phyloP scores from a whole-genome alignment of 2,797 vertebrate species.

The Diplodus sargus region DNA sequence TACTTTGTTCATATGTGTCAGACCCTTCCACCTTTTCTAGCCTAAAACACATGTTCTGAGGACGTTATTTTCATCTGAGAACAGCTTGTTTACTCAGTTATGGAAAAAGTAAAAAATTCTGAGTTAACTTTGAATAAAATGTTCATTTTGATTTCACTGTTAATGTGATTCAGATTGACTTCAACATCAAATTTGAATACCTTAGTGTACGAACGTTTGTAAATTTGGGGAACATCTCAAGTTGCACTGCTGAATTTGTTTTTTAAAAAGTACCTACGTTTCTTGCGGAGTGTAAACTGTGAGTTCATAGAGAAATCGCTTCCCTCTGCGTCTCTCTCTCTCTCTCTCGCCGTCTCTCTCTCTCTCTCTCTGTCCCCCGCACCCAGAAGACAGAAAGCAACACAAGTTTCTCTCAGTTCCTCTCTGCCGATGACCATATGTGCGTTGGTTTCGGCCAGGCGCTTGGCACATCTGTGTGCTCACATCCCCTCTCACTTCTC shows the following conservation, averaged over 20 bases:
- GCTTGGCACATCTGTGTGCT: conserved; percentile 83
- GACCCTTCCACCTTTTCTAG: too few species aligned
- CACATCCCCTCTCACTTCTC: conserved; percentile 88
- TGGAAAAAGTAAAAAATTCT: too few species aligned
- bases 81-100: too few species aligned
- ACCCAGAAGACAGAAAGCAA: conserved; percentile 64
- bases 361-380: conserved; percentile 35
- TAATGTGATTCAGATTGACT: neutral
- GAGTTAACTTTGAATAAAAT: too few species aligned
- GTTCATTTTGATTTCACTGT: conserved; percentile 7
- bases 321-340: conserved; percentile 24
- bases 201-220: neutral
- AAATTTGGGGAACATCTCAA: conserved; percentile 45
- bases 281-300: conserved; percentile 15
- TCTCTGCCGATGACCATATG: conserved; percentile 84
- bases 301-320: conserved; percentile 58
- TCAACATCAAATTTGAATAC: conserved; percentile 10
- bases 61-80: too few species aligned
- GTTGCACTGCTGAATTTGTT: too few species aligned
- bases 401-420: conserved; percentile 84
- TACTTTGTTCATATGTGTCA: too few species aligned
- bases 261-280: conserved; percentile 44
- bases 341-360: neutral
- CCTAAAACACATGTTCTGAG: too few species aligned
- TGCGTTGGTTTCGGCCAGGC: conserved; percentile 80